Evolutionary conservation across 1,140 invertebrate genomes (phyloP).

Genomic region (Rhizoglyphus robini): DNA sequence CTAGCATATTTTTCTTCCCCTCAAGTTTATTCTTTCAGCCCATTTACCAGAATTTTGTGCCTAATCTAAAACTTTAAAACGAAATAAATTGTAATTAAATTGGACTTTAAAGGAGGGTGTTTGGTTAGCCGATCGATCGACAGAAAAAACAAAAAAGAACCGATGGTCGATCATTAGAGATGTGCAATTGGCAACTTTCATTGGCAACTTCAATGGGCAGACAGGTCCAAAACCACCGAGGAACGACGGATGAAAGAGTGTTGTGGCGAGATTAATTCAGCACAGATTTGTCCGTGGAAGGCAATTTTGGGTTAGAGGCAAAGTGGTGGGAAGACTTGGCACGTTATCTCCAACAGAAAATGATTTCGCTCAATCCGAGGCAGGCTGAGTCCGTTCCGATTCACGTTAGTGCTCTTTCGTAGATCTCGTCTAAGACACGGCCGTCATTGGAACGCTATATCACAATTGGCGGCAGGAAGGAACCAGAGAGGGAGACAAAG

Average conservation of each 20-base stretch:
- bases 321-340: constrained; percentile 5
- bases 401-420: not conserved
- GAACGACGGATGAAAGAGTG: not conserved
- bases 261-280: not conserved
- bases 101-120: no score
- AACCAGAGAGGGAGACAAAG: not conserved
- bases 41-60: no score
- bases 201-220: no score
- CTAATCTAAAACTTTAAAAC: no score
- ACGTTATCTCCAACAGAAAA: not conserved
- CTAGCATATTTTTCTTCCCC: no score
- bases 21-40: no score
- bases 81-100: no score
- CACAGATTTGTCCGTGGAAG: not conserved
- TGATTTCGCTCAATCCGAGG: constrained; percentile 8
- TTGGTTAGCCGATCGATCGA: no score
- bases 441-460: constrained; percentile 6
- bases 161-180: no score
- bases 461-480: constrained; percentile 2
- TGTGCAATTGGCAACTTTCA: no score
- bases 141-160: no score
- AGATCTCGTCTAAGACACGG: not conserved
- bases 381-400: not conserved
- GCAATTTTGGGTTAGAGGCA: not conserved
- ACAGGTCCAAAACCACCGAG: constrained; percentile 1